Conservation (phyloP, 64 coral and sea anemone species). For the Montipora foliosa region DNA sequence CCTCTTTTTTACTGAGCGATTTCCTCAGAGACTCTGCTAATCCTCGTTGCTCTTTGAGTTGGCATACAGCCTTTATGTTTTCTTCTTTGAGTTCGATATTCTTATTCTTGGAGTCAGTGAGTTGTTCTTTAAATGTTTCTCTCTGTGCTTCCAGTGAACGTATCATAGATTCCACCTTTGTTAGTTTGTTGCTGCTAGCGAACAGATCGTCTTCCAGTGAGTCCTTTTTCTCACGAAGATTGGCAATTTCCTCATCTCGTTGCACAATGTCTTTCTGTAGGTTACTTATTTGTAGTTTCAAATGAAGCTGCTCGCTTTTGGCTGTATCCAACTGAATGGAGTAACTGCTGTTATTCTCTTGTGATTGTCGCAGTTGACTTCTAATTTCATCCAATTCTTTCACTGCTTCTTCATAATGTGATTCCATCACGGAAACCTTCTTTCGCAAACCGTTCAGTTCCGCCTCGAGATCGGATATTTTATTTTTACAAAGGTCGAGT, state of each 20-base stretch:
- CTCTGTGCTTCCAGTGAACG: slow-evolving; percentile 74
- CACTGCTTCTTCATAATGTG: slow-evolving; percentile 61
- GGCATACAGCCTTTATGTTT: slow-evolving; percentile 61
- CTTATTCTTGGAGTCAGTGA: slow-evolving; percentile 54
- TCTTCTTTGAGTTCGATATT: slow-evolving; percentile 79
- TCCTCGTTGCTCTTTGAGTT: slow-evolving; percentile 84
- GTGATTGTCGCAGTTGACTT: slow-evolving; percentile 51
- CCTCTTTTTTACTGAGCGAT: slow-evolving; percentile 75
- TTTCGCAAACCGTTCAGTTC: slow-evolving; percentile 61
- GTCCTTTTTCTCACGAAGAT: slow-evolving; percentile 71
- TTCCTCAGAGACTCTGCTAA: slow-evolving; percentile 69
- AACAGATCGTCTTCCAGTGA: slow-evolving; percentile 69
- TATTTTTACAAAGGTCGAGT: slow-evolving; percentile 68
- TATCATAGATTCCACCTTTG: slow-evolving; percentile 66
- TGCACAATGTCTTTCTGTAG: slow-evolving; percentile 53
- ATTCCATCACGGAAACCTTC: slow-evolving; percentile 63
- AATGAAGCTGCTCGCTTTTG: slow-evolving; percentile 26
- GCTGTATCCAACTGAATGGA: slow-evolving; percentile 73
- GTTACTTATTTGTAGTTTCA: slow-evolving; percentile 58
- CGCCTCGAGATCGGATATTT: slow-evolving; percentile 66
- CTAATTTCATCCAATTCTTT: slow-evolving; percentile 79
- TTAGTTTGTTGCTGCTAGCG: slow-evolving; percentile 37
- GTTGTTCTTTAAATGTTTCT: slow-evolving; percentile 72
- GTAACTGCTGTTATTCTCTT: slow-evolving; percentile 78
- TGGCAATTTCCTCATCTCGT: slow-evolving; percentile 60